These are phyloP conservation scores for Apotomis capreana DNA, from an alignment of 2,888 invertebrate genomes.

Conservation along the genomic window DNA sequence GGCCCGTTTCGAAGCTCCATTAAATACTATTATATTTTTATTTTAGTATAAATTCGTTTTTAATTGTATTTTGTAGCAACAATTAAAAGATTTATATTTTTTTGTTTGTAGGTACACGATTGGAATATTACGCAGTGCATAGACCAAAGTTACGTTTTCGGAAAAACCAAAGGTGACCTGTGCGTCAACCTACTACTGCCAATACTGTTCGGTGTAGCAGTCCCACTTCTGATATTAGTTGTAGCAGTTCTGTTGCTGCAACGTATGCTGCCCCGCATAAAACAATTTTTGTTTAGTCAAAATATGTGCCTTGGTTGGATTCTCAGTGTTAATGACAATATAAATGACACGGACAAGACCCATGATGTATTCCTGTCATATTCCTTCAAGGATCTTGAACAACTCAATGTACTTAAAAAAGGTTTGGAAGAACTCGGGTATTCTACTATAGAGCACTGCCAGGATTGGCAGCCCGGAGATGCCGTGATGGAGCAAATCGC, in stretches of 20 bases:
- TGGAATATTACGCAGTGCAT: conserved; percentile 9
- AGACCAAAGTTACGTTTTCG: conserved; percentile 7
- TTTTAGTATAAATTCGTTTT: no score
- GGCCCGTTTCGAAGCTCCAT: no score
- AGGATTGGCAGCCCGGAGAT: conserved; percentile 85
- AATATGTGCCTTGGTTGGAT: conserved; percentile 29
- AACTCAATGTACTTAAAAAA: conserved; percentile 58
- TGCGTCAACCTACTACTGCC: conserved; percentile 12
- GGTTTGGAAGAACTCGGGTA: conserved; percentile 33
- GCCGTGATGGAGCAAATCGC: conserved; percentile 88
- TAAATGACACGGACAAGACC: conserved; percentile 42
- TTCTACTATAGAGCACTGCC: conserved; percentile 74
- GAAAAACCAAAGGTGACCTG: conserved; percentile 15
- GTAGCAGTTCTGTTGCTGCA: conserved; percentile 6
- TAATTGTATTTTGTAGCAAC: no score
- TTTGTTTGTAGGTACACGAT: conserved; percentile 21
- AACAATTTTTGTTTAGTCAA: conserved; percentile 26
- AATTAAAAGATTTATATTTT: not conserved
- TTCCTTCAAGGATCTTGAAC: conserved; percentile 85
- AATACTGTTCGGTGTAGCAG: conserved; percentile 16
- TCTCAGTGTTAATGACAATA: conserved; percentile 22
- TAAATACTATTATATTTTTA: no score
- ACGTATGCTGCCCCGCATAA: conserved; percentile 19
- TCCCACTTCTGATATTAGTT: conserved; percentile 10
- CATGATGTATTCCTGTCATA: conserved; percentile 91